phyloP scores from a whole-genome alignment of 2,113 vertebrate genomes.

The Campylomormyrus tamandua region DNA sequence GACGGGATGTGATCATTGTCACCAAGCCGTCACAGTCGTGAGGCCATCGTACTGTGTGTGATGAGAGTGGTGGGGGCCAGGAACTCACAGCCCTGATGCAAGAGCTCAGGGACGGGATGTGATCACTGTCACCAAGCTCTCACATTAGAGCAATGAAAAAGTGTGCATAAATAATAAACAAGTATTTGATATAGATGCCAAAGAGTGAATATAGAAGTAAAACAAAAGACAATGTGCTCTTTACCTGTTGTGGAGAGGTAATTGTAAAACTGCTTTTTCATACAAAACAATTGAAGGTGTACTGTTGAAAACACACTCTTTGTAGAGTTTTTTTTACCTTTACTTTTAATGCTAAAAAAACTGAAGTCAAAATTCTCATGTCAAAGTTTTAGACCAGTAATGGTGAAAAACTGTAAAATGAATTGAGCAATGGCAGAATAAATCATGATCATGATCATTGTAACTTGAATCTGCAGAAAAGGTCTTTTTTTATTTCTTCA shows the following conservation, averaged over 20 bases:
- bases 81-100: background rate
- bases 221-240: background rate
- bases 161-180: background rate
- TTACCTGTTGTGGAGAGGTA: background rate
- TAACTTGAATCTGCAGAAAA: background rate
- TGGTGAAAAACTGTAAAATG: background rate
- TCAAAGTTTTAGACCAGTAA: background rate
- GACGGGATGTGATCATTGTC: background rate
- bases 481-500: background rate
- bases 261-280: background rate
- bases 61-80: too few species aligned
- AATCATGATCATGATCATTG: background rate
- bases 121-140: background rate
- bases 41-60: too few species aligned
- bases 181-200: background rate
- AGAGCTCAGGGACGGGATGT: background rate
- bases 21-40: too few species aligned
- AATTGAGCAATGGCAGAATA: background rate
- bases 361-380: background rate
- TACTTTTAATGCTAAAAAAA: background rate
- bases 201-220: background rate
- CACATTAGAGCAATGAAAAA: background rate
- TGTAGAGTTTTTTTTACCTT: background rate
- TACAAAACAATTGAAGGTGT: background rate
- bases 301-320: background rate